phyloP scores from a whole-genome alignment of 2,113 vertebrate species.

The Silurus glanis region DNA sequence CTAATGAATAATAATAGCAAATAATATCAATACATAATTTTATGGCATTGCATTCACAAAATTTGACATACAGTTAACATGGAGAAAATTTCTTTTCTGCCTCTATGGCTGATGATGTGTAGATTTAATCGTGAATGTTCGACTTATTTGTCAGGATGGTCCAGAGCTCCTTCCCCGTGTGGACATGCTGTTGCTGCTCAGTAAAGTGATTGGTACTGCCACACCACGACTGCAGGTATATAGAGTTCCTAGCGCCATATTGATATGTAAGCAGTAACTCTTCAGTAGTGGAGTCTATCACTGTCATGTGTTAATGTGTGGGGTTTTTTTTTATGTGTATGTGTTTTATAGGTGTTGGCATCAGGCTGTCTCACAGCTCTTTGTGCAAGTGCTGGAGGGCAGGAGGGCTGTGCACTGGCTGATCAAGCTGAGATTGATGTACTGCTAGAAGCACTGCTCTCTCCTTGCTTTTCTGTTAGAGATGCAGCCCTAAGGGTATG shows the following conservation, averaged over 20 bases:
- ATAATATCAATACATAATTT: not conserved
- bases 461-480: constrained; percentile 87
- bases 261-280: not conserved
- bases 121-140: not conserved
- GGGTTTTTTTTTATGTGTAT: not conserved
- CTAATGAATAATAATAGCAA: not conserved
- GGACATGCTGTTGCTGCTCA: constrained; percentile 88
- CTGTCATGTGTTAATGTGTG: constrained; percentile 2
- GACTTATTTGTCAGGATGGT: constrained; percentile 76
- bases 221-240: constrained; percentile 87
- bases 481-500: constrained; percentile 90
- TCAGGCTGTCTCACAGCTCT: constrained; percentile 84
- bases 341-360: constrained; percentile 81
- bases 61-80: not conserved
- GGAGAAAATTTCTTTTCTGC: not conserved
- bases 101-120: not conserved
- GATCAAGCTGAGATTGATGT: constrained; percentile 92
- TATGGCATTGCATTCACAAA: not conserved
- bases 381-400: constrained; percentile 86
- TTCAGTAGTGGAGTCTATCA: not conserved
- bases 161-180: constrained; percentile 92
- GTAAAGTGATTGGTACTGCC: constrained; percentile 81
- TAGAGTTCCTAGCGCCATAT: not conserved
- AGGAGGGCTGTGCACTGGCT: constrained; percentile 84
- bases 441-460: constrained; percentile 83